Percentiles rank a stretch among this genome's conserved stretches.
These are phyloP conservation scores for Struthio camelus DNA, from an alignment of 2,113 vertebrate genomes.

Conservation along the genomic window DNA sequence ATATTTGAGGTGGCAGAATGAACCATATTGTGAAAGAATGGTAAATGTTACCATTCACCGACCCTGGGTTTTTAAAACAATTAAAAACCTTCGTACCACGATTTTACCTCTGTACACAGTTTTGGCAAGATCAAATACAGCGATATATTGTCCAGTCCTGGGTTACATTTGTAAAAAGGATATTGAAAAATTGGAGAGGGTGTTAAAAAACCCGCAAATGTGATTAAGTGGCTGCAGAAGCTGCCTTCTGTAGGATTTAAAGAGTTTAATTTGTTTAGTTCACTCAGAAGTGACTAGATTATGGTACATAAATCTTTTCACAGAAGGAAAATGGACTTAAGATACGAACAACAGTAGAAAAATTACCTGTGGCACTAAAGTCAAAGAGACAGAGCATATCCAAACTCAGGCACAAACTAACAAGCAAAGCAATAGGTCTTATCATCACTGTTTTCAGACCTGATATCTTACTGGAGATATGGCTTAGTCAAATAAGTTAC, in stretches of 20 bases:
- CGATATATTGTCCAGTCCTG: not conserved
- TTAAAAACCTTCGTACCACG: not conserved
- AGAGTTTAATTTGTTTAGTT: not conserved
- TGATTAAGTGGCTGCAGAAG: not conserved
- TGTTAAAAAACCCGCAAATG: not conserved
- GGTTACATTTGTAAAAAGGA: not conserved
- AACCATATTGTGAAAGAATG: not conserved
- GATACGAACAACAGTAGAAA: not conserved
- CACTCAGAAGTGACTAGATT: not conserved
- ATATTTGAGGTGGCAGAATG: not conserved
- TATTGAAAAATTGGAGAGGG: not conserved
- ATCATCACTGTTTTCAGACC: not conserved
- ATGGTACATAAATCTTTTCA: not conserved
- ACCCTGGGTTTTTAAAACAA: not conserved
- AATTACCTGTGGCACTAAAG: not conserved
- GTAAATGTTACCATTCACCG: not conserved
- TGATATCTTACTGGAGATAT: not conserved
- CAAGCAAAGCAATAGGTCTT: not conserved
- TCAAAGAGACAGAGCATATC: not conserved
- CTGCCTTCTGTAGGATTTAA: not conserved
- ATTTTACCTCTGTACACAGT: not conserved
- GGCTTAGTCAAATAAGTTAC: not conserved
- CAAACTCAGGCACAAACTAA: not conserved
- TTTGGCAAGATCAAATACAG: not conserved
- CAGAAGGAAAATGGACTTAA: not conserved